Percentiles rank a stretch among this genome's conserved stretches.
Evolutionary conservation across 2,113 vertebrate species (phyloP).

Genomic region (Nothoprocta perdicaria): DNA sequence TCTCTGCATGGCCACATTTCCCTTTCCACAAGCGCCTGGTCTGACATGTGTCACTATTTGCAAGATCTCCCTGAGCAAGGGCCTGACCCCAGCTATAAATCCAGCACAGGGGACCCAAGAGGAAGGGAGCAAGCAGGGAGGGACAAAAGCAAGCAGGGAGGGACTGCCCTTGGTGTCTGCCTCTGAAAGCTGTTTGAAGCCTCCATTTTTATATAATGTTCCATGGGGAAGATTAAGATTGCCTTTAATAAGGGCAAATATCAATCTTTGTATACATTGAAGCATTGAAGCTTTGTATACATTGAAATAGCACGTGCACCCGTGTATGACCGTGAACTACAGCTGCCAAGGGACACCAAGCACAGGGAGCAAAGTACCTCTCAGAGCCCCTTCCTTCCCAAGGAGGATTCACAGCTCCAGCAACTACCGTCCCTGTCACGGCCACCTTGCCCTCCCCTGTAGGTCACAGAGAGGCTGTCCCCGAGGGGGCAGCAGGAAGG

Average conservation of each 20-base stretch:
- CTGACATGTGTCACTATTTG: not conserved
- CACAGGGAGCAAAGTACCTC: accelerated
- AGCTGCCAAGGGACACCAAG: not conserved
- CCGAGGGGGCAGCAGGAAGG: too few species aligned
- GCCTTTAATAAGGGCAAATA: not conserved
- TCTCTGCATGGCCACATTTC: too few species aligned
- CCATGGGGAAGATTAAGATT: not conserved
- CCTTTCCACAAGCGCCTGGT: not conserved
- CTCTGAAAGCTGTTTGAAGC: not conserved
- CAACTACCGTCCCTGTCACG: too few species aligned
- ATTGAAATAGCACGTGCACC: not conserved
- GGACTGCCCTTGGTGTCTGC: not conserved
- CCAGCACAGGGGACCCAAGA: not conserved
- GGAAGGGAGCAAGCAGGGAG: not conserved
- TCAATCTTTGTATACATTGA: not conserved
- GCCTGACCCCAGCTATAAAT: not conserved
- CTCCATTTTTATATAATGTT: not conserved
- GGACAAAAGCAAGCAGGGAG: not conserved
- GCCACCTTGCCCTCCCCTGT: too few species aligned
- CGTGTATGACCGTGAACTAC: not conserved
- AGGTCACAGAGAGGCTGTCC: too few species aligned
- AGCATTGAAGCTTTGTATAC: not conserved
- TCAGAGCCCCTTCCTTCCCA: too few species aligned
- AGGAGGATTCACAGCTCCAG: too few species aligned
- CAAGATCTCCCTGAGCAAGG: not conserved